Evolutionary conservation across 2,888 invertebrate species (phyloP).

Genomic region (Apamea crenata): DNA sequence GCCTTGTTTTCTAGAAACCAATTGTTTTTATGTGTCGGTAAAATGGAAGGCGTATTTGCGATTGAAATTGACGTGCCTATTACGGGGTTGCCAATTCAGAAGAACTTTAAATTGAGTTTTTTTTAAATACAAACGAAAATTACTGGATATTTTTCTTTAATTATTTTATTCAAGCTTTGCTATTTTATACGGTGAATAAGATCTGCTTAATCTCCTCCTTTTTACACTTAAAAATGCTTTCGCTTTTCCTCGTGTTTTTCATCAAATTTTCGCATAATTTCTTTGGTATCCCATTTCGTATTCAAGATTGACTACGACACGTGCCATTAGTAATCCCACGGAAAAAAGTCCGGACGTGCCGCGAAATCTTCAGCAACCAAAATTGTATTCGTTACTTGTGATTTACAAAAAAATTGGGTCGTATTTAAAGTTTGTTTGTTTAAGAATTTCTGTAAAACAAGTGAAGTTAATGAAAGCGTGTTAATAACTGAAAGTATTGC

Average conservation of each 20-base stretch:
- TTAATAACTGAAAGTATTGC: neutral
- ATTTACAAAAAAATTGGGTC: neutral
- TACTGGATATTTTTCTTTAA: neutral
- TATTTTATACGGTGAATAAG: neutral
- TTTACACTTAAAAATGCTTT: neutral
- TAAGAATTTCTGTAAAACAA: neutral
- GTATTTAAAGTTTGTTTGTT: no score
- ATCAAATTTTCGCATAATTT: no score
- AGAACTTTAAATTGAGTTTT: no score
- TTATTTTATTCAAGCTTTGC: neutral
- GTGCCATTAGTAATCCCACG: neutral
- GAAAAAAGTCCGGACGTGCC: neutral
- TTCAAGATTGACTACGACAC: neutral
- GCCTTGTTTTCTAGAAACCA: conserved; percentile 32
- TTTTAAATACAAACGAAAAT: neutral
- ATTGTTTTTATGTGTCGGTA: conserved; percentile 3
- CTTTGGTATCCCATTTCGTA: neutral
- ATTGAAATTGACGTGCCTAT: conserved; percentile 11
- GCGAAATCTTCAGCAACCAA: neutral
- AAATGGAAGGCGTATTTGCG: conserved; percentile 15
- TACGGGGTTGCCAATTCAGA: neutral
- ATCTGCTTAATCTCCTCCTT: neutral
- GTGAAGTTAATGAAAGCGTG: neutral
- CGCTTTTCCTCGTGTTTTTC: neutral
- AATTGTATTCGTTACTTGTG: neutral